Evolutionary conservation across 2,113 vertebrate genomes (phyloP).

Genomic region (Aythya baeri): DNA sequence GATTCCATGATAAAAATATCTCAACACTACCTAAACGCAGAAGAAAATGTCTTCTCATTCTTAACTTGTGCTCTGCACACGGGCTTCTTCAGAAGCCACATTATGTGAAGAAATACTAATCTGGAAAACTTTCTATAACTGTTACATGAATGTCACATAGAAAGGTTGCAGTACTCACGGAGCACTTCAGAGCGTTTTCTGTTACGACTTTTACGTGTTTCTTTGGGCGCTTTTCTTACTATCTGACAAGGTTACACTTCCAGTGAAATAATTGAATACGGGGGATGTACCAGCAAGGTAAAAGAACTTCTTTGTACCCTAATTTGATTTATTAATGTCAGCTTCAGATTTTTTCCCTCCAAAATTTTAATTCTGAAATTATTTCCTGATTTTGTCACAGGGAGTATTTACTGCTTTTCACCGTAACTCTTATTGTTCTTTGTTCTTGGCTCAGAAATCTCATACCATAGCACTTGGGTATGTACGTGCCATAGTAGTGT

Average conservation of each 20-base stretch:
- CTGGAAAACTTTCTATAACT: background rate
- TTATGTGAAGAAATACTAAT: background rate
- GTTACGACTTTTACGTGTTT: background rate
- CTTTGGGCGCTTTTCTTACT: background rate
- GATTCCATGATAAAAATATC: background rate
- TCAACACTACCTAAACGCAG: background rate
- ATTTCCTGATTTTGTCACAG: background rate
- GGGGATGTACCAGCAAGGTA: background rate
- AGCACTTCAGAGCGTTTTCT: background rate
- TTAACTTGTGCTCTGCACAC: background rate
- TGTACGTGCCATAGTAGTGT: accelerated
- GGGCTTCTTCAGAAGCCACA: background rate
- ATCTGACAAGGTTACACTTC: background rate
- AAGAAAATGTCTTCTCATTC: background rate
- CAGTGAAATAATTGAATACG: background rate
- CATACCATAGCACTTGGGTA: background rate
- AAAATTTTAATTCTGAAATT: background rate
- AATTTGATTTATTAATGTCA: background rate
- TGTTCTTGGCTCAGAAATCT: background rate
- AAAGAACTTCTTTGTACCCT: background rate
- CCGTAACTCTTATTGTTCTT: background rate
- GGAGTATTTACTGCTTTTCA: background rate
- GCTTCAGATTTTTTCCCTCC: background rate
- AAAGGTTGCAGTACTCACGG: background rate
- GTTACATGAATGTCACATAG: background rate